Evolutionary conservation across 2,797 vertebrate species (phyloP).

Genomic region (Hypotaenidia okinawae): DNA sequence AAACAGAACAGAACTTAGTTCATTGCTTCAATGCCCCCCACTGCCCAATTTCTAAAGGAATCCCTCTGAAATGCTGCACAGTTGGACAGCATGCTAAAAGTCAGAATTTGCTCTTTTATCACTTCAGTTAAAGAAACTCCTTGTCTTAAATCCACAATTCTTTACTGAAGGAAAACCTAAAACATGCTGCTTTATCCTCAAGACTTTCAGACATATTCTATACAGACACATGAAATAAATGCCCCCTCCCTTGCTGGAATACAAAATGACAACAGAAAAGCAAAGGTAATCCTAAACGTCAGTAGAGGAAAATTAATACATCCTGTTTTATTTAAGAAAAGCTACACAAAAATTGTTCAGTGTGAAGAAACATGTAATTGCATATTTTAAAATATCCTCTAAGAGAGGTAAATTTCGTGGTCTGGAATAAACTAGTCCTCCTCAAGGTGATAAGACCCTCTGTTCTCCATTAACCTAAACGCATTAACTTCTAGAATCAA

Average conservation of each 20-base stretch:
- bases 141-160: not conserved
- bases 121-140: not conserved
- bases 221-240: not conserved
- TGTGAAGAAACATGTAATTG: not conserved
- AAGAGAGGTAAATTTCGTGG: not conserved
- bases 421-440: not conserved
- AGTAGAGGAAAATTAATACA: not conserved
- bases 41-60: not conserved
- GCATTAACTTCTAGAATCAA: not conserved
- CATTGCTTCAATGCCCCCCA: not conserved
- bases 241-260: not conserved
- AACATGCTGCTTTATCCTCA: not conserved
- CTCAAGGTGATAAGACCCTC: not conserved
- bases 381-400: not conserved
- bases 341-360: not conserved
- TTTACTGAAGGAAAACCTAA: not conserved
- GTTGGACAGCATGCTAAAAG: not conserved
- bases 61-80: not conserved
- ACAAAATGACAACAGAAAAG: not conserved
- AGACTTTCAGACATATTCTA: not conserved
- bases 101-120: not conserved
- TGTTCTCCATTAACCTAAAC: not conserved
- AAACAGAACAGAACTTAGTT: not conserved
- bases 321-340: not conserved
- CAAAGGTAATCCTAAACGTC: not conserved